Base-by-base conservation (phyloP, 2,797 vertebrate genomes). In the Rhinichthys osculus region DNA sequence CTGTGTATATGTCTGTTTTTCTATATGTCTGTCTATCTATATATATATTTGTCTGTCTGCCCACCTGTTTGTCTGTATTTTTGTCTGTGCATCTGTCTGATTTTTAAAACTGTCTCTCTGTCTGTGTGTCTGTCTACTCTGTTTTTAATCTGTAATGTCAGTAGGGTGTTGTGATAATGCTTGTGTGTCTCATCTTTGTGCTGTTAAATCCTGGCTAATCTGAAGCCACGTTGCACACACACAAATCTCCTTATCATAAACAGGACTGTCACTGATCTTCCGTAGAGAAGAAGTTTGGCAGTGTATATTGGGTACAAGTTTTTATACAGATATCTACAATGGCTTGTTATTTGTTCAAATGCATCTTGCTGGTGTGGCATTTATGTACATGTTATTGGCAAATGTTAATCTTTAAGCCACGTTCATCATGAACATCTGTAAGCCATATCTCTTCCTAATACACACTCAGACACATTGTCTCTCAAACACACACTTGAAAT, bases 161-260 rank as follows among this genome's bases (percentile, higher is more conserved):
- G 17, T 70, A 7, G 13, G 40, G 27, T 59, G 33, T 57, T 81
- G 40, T 64, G 38, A 38, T 44, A 4, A 33, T 23, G 23, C 17
- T 5, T 77, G 23, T n/a, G 47, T 38, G 67, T 21, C 47, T 66
- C 47, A 85, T 62, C 69, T 79, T 87, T 85, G 72, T 33, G 54
- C 33, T 38, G 74, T 74, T 82, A 76, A 67, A 76, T 86, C 70
- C 78, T 82, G 83, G 81, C 84, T 86, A 72, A 87, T 80, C 71
- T 73, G 79, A 62, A 9, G 76, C 86, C 87, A 88, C 70, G 82
- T 89, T 81, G 44, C 79, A 23, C 14, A 19, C 50, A 19, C 47
- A 50, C 1, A 86, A 71, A 62, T 42, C 72, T 59, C 19, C 21
- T 64, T 19, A 44, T 76, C 74, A 62, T 74, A 42, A 82, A 64